Evolutionary conservation across 2,888 invertebrate genomes (phyloP), one percentile per base, ranked within the genome.

Genomic region (Plutella xylostella): DNA sequence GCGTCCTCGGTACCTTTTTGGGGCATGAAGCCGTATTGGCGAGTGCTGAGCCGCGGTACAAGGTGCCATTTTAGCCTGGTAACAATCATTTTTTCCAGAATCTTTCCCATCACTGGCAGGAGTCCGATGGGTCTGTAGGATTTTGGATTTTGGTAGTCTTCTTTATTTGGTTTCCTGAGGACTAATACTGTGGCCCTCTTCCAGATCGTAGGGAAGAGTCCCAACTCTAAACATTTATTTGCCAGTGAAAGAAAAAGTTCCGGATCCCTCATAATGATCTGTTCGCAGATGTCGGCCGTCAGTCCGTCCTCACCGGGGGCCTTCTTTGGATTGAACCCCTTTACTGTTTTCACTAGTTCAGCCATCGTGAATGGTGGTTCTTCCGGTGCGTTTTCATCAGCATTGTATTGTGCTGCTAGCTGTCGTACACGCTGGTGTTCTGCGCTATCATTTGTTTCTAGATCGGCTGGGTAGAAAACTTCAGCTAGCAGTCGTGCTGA

Each of bases 151-250:
- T 11, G 39, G 33, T 49, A 46, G 20, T 35, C 17, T 2, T 42
- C 42, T 22, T 45, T 49, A 1, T 35, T 45, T 2, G 49, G 42
- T 20, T 54, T 54, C 7, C 45, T 42, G 1, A 54, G 45, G 5
- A 46, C 14, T 6, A 30, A 28, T 4, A 54, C 50, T 4, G 19
- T 33, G 1, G 48, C 48, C 1, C 17, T 9, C 38, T 52, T 49
- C 52, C 52, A 54, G 1, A n/a, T 2, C 3, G 38, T 20, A 51
- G 52, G 25, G 51, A 52, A 14, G 42, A 9, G 7, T n/a, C 35
- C 28, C n/a, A 19, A 12, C 15, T 17, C 11, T 19, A 48, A 40
- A 22, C 43, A 48, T 6, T 25, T 20, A 35, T 48, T 48, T 5
- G 38, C 25, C 1, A 46, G 15, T 18, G 15, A 30, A 20, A 45